phyloP scores from a whole-genome alignment of 2,888 invertebrate species.

The Aricia artaxerxes region DNA sequence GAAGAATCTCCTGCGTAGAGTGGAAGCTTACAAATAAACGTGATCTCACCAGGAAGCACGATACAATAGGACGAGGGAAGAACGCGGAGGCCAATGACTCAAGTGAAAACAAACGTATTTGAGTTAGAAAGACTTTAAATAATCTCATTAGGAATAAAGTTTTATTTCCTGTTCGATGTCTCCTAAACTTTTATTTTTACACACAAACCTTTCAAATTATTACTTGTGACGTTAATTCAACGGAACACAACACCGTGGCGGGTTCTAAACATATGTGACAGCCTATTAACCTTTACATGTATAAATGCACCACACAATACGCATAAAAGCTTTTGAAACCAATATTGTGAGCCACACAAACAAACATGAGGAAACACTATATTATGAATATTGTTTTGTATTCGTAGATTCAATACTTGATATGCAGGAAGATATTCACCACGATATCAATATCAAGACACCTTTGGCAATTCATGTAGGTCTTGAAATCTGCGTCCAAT shows the following conservation, averaged over 20 bases:
- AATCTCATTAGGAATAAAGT: constrained; percentile 31
- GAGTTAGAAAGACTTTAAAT: constrained; percentile 40
- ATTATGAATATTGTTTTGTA: not conserved
- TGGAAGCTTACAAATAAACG: constrained; percentile 60
- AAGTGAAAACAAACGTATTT: constrained; percentile 53
- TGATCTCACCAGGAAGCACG: constrained; percentile 66
- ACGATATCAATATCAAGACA: not conserved
- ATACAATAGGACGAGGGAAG: constrained; percentile 57
- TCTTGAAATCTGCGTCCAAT: not conserved
- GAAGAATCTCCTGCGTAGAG: constrained; percentile 48
- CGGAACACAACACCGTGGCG: constrained; percentile 8
- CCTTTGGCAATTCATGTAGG: not conserved
- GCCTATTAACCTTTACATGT: constrained; percentile 18
- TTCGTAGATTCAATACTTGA: not conserved
- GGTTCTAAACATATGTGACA: constrained; percentile 6
- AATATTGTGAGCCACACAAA: not conserved
- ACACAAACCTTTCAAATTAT: constrained; percentile 26
- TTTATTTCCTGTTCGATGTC: constrained; percentile 35
- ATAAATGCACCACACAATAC: constrained; percentile 11
- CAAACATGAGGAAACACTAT: constrained; percentile 18
- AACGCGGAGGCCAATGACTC: constrained; percentile 61
- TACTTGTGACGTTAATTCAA: constrained; percentile 1
- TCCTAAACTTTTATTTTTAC: constrained; percentile 32
- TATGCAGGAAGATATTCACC: not conserved
- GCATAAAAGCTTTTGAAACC: constrained; percentile 9